These are phyloP conservation scores for Ophion ellenae DNA, from an alignment of 2,888 invertebrate genomes.

Conservation along the genomic window DNA sequence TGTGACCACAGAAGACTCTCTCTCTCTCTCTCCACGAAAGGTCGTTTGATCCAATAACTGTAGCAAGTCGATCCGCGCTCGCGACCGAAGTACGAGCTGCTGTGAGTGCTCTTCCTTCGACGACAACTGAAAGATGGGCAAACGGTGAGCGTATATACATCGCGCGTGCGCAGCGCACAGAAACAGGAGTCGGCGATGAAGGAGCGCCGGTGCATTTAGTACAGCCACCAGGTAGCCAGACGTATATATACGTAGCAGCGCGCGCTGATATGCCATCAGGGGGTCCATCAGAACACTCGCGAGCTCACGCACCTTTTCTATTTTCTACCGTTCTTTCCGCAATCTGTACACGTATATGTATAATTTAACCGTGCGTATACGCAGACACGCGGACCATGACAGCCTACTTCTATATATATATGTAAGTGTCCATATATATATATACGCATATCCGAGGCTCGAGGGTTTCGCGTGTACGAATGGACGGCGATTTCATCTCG, in stretches of 20 bases:
- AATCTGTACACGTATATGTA: not conserved
- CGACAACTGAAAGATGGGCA: not conserved
- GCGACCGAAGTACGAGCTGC: not conserved
- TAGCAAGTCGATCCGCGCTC: constrained; percentile 30
- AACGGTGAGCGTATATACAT: not conserved
- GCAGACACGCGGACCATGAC: not conserved
- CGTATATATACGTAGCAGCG: not conserved
- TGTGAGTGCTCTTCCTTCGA: not conserved
- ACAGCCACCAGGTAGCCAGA: not conserved
- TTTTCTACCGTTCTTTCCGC: constrained; percentile 76
- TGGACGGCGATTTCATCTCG: constrained; percentile 77
- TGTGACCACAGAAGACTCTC: not conserved
- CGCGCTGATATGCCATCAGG: not conserved
- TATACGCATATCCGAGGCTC: not conserved
- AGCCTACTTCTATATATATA: no score
- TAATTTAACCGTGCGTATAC: not conserved
- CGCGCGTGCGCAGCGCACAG: constrained; percentile 10
- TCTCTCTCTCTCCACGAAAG: not conserved
- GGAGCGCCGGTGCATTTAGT: constrained; percentile 3
- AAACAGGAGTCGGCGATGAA: constrained; percentile 13
- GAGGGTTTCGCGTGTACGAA: constrained; percentile 17
- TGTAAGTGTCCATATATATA: constrained; percentile 2
- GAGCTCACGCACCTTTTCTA: constrained; percentile 76
- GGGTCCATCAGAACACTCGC: constrained; percentile 54
- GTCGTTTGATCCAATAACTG: constrained; percentile 33